These are phyloP conservation scores for Coregonus clupeaformis DNA, from an alignment of 2,113 vertebrate species.

Conservation along the genomic window DNA sequence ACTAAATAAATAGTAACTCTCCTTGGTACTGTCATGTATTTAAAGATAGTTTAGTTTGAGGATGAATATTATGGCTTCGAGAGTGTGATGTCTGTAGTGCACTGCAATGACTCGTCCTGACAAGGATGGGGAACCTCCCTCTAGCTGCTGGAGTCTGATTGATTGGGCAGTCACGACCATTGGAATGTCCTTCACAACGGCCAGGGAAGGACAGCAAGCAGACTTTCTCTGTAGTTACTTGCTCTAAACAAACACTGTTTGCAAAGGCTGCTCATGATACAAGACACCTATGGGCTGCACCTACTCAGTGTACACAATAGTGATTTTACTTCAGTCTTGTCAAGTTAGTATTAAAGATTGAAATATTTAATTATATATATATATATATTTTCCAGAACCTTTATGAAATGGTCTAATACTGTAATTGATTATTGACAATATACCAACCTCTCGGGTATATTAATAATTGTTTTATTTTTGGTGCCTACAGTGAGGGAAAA, in stretches of 20 bases:
- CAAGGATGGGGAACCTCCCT: conserved; percentile 64
- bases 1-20: background rate
- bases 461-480: too few species aligned
- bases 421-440: background rate
- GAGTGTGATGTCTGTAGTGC: conserved; percentile 51
- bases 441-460: too few species aligned
- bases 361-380: background rate
- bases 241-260: background rate
- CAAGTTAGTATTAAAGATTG: background rate
- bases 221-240: background rate
- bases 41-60: conserved; percentile 42
- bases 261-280: background rate
- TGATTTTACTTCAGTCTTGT: background rate
- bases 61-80: conserved; percentile 57
- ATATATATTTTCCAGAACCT: conserved; percentile 15
- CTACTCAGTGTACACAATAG: background rate
- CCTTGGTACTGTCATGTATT: conserved; percentile 13
- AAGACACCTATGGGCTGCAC: background rate
- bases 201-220: conserved; percentile 53
- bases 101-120: conserved; percentile 67
- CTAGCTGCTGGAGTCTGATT: conserved; percentile 67
- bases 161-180: conserved; percentile 63
- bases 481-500: too few species aligned
- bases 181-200: conserved; percentile 64
- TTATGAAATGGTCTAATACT: background rate